Percentiles rank a stretch among this genome's conserved stretches.
Evolutionary conservation across 1,140 invertebrate genomes (phyloP).

Genomic region (Diorhabda sublineata): DNA sequence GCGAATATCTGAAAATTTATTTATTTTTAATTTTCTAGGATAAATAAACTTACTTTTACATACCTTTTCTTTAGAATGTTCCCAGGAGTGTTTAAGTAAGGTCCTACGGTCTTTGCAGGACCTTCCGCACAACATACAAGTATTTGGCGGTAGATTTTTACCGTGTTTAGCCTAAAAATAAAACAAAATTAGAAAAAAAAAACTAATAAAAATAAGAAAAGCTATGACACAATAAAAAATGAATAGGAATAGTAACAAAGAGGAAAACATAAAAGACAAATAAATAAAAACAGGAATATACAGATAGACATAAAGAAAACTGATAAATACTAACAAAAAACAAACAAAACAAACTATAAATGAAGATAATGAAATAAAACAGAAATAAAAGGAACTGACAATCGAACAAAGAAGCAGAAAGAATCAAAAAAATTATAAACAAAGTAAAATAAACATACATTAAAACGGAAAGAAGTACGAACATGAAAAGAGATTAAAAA

Average conservation of each 20-base stretch:
- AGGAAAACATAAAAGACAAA: neutral
- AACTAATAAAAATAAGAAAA: neutral
- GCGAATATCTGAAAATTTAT: conserved; percentile 44
- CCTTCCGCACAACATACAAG: conserved; percentile 58
- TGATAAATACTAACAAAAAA: neutral
- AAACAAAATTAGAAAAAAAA: neutral
- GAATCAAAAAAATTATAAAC: too few species aligned
- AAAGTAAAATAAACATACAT: too few species aligned
- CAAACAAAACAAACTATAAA: neutral
- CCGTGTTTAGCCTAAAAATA: conserved; percentile 48
- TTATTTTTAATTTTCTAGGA: neutral
- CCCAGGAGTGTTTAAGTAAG: conserved; percentile 64
- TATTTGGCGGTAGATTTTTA: conserved; percentile 55
- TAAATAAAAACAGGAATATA: neutral
- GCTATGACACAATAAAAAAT: too few species aligned
- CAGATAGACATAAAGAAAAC: neutral
- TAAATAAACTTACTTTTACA: neutral
- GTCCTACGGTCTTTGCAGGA: conserved; percentile 64
- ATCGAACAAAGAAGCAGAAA: too few species aligned
- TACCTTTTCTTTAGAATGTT: conserved; percentile 57
- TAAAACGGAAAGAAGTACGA: too few species aligned
- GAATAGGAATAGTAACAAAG: too few species aligned
- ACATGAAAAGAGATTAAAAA: too few species aligned
- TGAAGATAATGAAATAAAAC: too few species aligned
- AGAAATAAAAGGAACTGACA: too few species aligned